These are phyloP conservation scores for Scortum barcoo DNA, from an alignment of 2,113 vertebrate genomes.

Conservation along the genomic window DNA sequence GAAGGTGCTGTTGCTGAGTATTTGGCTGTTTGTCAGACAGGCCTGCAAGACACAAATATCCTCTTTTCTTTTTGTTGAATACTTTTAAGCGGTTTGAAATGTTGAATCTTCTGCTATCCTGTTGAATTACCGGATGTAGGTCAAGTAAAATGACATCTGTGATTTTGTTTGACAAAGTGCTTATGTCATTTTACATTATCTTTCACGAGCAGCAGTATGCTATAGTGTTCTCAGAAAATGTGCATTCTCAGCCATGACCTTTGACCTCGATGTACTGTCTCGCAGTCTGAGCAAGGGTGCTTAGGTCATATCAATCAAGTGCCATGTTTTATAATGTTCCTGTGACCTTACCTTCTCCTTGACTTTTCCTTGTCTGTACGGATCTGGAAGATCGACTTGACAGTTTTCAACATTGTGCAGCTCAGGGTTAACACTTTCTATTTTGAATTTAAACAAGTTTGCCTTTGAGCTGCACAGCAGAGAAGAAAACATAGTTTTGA, in stretches of 20 bases:
- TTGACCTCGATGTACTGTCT: background rate
- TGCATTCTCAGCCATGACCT: constrained; percentile 12
- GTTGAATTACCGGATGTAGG: background rate
- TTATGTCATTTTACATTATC: background rate
- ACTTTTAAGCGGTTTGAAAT: background rate
- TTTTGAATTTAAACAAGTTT: background rate
- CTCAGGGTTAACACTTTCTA: background rate
- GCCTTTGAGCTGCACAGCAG: background rate
- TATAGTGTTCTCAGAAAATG: background rate
- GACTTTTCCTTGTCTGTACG: background rate
- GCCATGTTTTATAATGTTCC: background rate
- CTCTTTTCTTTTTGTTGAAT: background rate
- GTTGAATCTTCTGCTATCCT: rapidly evolving
- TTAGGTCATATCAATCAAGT: background rate
- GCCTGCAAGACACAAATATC: background rate
- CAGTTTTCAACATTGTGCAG: background rate
- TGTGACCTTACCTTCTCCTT: background rate
- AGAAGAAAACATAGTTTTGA: background rate
- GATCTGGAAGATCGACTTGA: background rate
- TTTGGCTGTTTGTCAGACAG: constrained; percentile 4
- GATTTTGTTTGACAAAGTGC: background rate
- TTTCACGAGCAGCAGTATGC: too few species aligned
- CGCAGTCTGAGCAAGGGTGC: background rate
- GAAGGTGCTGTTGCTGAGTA: background rate
- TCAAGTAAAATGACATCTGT: background rate